phyloP scores from a whole-genome alignment of 2,113 vertebrate genomes.

The Tricholaema leucomelas region DNA sequence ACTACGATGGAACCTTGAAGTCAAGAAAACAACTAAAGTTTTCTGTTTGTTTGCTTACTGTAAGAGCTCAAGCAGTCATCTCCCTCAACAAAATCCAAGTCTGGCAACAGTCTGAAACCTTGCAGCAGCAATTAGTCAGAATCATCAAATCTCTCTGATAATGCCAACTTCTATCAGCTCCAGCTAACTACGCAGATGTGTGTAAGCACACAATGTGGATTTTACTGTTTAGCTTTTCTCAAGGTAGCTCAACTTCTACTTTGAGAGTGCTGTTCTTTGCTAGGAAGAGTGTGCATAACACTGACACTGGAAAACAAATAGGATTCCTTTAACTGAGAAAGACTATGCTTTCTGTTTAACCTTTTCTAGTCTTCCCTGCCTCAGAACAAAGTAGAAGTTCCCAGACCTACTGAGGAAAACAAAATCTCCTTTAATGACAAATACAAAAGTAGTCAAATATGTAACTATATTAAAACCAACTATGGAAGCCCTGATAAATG shows the following conservation, averaged over 20 bases:
- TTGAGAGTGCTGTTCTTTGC: neutral
- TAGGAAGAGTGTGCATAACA: neutral
- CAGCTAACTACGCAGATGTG: rapidly evolving
- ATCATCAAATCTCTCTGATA: neutral
- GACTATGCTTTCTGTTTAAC: neutral
- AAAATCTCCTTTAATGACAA: neutral
- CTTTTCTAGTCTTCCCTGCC: neutral
- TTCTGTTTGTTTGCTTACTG: neutral
- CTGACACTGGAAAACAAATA: neutral
- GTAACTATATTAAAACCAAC: neutral
- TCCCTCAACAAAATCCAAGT: rapidly evolving
- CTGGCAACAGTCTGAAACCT: neutral
- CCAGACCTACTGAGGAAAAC: neutral
- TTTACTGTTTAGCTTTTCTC: neutral
- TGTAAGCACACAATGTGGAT: neutral
- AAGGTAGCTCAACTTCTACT: neutral
- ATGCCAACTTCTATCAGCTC: neutral
- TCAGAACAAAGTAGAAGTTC: neutral
- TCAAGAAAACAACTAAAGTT: neutral
- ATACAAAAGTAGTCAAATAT: neutral
- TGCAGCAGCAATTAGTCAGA: neutral
- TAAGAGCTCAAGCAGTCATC: neutral
- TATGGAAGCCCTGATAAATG: neutral
- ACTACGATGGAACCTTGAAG: neutral
- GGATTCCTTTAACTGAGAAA: neutral